Evolutionary conservation across 2,797 vertebrate genomes (phyloP).

Genomic region (Petrocephalus schoutedeni): DNA sequence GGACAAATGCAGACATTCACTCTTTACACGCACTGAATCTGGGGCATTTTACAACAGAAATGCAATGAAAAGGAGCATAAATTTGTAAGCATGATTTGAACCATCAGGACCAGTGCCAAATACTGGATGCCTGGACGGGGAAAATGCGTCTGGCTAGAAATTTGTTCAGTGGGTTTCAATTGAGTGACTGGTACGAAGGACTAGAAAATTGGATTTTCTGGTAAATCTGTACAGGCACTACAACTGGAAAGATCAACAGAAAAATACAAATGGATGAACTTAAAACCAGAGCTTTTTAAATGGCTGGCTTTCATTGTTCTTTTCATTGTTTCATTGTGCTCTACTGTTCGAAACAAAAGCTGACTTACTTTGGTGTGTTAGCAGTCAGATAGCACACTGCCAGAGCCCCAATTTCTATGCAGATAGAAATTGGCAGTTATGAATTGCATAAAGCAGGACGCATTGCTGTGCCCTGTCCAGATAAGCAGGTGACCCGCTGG

Average conservation of each 20-base stretch:
- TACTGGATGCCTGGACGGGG: conserved; percentile 38
- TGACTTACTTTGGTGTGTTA: conserved; percentile 17
- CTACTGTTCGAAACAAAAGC: conserved; percentile 23
- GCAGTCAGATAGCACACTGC: conserved; percentile 47
- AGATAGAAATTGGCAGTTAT: conserved; percentile 34
- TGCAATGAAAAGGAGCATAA: conserved; percentile 50
- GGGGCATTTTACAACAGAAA: conserved; percentile 48
- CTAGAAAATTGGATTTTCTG: conserved; percentile 21
- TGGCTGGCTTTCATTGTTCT: conserved; percentile 14
- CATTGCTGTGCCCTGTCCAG: conserved; percentile 32
- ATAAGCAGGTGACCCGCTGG: conserved; percentile 43
- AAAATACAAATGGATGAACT: conserved; percentile 4
- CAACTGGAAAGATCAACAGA: neutral
- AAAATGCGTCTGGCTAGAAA: conserved; percentile 19
- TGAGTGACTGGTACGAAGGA: conserved; percentile 13
- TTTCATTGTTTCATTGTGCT: neutral
- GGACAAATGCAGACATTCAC: conserved; percentile 27
- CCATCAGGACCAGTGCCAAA: conserved; percentile 23
- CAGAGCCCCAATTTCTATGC: conserved; percentile 49
- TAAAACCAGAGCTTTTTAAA: neutral
- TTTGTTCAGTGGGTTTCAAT: conserved; percentile 14
- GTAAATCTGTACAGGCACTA: neutral
- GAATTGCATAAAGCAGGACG: conserved; percentile 9
- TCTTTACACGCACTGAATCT: conserved; percentile 45
- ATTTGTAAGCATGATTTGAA: conserved; percentile 47